These are phyloP conservation scores for Callyntrura guangdongensis DNA, from an alignment of 2,888 invertebrate species.

Conservation along the genomic window DNA sequence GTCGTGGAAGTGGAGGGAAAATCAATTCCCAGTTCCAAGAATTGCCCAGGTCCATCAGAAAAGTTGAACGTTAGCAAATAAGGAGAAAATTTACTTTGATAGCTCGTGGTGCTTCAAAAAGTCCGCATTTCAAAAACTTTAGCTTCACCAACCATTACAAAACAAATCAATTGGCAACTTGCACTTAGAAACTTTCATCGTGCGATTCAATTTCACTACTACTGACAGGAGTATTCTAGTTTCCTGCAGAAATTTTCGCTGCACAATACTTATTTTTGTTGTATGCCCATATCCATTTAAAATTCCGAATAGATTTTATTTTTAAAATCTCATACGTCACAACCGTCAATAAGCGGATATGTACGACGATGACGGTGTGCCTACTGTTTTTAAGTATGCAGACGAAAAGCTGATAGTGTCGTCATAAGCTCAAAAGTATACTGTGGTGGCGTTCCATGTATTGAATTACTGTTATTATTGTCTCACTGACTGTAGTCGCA, in stretches of 20 bases:
- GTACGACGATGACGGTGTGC: not conserved
- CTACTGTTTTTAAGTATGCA: not conserved
- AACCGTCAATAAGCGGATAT: not conserved
- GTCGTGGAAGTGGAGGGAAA: constrained; percentile 84
- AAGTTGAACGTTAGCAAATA: not conserved
- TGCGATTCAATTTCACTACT: not conserved
- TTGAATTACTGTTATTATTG: no score
- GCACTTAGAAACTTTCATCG: not conserved
- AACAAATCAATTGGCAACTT: not conserved
- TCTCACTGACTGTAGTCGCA: no score
- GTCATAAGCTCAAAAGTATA: constrained; percentile 15
- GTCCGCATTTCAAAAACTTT: not conserved
- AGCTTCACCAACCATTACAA: not conserved
- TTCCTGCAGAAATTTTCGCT: not conserved
- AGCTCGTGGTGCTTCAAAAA: not conserved
- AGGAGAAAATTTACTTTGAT: not conserved
- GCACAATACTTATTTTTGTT: not conserved
- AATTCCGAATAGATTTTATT: not conserved
- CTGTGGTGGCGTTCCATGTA: not conserved
- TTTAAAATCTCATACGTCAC: no score
- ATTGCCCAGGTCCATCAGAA: constrained; percentile 73
- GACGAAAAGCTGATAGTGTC: not conserved
- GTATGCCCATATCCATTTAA: not conserved
- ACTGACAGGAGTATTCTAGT: not conserved
- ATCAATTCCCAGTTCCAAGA: constrained; percentile 85